Conservation (phyloP, 2,797 vertebrate genomes). For the Sarcophilus harrisii region DNA sequence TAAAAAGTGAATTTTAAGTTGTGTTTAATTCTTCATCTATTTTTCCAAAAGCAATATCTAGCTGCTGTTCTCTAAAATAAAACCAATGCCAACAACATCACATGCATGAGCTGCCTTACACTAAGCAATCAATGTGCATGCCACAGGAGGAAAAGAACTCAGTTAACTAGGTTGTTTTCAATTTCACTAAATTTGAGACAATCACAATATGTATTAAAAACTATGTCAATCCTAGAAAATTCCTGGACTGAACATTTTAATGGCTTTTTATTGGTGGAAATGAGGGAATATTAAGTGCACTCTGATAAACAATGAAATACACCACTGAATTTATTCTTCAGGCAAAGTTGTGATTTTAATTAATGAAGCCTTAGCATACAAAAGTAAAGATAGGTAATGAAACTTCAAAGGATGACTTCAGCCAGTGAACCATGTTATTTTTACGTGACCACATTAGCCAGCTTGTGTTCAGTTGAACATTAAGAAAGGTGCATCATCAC, state of each 20-base stretch:
- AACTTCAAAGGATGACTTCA: constrained; percentile 24
- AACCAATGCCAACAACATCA: neutral
- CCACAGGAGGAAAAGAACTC: neutral
- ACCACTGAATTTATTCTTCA: constrained; percentile 33
- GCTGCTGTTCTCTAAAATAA: constrained; percentile 7
- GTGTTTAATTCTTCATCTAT: constrained; percentile 16
- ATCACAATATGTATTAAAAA: neutral
- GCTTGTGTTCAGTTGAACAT: neutral
- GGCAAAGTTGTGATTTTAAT: constrained; percentile 56
- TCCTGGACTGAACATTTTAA: neutral
- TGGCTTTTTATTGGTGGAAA: neutral
- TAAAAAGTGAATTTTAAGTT: constrained; percentile 41
- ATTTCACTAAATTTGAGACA: neutral
- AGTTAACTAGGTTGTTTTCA: neutral
- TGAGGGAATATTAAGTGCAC: constrained; percentile 6
- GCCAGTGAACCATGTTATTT: neutral
- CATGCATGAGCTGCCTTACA: neutral
- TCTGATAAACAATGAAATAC: constrained; percentile 52
- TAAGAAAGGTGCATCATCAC: neutral
- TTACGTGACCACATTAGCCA: neutral
- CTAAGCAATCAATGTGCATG: neutral
- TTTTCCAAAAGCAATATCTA: neutral
- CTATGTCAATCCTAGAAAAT: neutral
- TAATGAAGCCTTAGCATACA: constrained; percentile 42
- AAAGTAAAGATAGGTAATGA: constrained; percentile 29